These are phyloP conservation scores for Diplolepis rosae DNA, from an alignment of 2,888 invertebrate genomes.

Conservation along the genomic window DNA sequence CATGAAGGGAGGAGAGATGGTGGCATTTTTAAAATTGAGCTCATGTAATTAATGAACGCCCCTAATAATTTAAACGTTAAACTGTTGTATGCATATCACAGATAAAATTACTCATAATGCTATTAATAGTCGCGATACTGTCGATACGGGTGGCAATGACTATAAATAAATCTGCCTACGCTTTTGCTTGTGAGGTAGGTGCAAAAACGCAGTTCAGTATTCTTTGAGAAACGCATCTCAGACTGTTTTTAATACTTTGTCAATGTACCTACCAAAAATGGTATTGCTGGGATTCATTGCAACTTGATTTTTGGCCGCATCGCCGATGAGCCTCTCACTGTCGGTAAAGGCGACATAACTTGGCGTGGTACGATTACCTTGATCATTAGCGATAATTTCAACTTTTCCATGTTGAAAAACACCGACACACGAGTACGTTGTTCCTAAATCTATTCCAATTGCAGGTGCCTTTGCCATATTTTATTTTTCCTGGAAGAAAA, in stretches of 20 bases:
- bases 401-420: constrained; percentile 90
- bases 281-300: constrained; percentile 91
- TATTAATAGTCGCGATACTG: background rate
- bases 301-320: constrained; percentile 90
- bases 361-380: constrained; percentile 91
- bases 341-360: constrained; percentile 92
- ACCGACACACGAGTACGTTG: constrained; percentile 90
- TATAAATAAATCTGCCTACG: constrained; percentile 10
- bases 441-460: constrained; percentile 89
- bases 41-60: no score
- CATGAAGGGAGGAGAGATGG: no score
- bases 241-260: no score
- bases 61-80: no score
- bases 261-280: constrained; percentile 81
- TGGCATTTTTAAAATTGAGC: no score
- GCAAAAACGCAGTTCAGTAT: no score
- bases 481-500: constrained; percentile 30
- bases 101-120: background rate
- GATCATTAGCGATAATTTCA: constrained; percentile 91
- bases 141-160: background rate
- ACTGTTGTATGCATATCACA: no score
- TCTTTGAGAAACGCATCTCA: no score
- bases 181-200: constrained; percentile 1
- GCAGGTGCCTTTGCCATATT: constrained; percentile 75
- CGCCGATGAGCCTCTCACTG: constrained; percentile 87